Conservation (phyloP, 2,113 vertebrate species). For the Proteles cristata region DNA sequence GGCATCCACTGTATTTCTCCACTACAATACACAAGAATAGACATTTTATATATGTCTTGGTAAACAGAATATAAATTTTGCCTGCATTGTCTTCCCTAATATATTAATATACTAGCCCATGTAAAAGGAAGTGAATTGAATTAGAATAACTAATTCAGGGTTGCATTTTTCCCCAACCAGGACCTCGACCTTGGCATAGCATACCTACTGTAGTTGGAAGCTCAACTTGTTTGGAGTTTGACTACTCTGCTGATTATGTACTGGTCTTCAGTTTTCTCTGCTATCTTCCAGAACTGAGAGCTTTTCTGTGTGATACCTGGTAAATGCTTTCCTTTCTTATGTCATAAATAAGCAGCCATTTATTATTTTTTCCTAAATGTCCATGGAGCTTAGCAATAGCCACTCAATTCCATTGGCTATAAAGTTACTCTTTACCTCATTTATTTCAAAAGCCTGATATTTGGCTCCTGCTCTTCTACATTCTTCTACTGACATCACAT, state of each 20-base stretch:
- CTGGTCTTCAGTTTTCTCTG: background rate
- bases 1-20: background rate
- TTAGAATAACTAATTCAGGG: background rate
- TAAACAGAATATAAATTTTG: background rate
- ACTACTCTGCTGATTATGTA: background rate
- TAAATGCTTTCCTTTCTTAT: background rate
- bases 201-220: background rate
- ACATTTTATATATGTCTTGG: background rate
- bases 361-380: slow-evolving; percentile 4
- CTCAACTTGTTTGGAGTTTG: background rate
- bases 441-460: background rate
- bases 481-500: background rate
- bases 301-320: background rate
- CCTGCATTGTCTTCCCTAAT: background rate
- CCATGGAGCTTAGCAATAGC: background rate
- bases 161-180: background rate
- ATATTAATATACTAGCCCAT: background rate
- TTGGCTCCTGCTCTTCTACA: background rate
- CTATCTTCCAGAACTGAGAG: background rate
- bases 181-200: background rate
- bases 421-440: background rate
- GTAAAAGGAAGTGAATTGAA: background rate
- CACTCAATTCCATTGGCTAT: background rate
- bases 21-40: background rate
- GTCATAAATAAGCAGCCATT: background rate